These are phyloP conservation scores for Corvus hawaiiensis DNA, from an alignment of 2,113 vertebrate genomes.

Conservation along the genomic window DNA sequence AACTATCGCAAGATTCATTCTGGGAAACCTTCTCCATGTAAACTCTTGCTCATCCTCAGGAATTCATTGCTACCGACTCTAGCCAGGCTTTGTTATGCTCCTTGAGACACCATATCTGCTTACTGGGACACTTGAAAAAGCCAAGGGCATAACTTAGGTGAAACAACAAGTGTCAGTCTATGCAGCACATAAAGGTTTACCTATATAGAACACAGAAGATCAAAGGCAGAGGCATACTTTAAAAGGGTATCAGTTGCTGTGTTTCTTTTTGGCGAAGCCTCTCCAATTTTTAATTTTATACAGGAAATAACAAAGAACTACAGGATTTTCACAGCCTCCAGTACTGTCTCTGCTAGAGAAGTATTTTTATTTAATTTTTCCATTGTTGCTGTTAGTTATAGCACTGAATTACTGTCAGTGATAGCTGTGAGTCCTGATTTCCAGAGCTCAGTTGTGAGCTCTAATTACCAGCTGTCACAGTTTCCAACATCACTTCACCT, in stretches of 20 bases:
- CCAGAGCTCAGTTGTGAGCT: slow-evolving; percentile 9
- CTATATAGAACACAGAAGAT: not conserved
- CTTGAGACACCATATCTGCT: not conserved
- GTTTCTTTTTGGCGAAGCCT: not conserved
- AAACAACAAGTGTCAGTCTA: not conserved
- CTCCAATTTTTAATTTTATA: not conserved
- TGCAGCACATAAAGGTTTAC: not conserved
- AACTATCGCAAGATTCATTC: not conserved
- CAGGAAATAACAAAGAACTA: not conserved
- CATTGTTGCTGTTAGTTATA: not conserved
- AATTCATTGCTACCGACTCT: not conserved
- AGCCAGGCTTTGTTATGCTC: not conserved
- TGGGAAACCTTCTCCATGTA: not conserved
- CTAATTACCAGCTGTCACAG: slow-evolving; percentile 42
- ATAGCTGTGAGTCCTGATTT: not conserved
- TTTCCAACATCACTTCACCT: slow-evolving; percentile 38
- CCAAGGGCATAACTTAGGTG: not conserved
- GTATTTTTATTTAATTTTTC: slow-evolving; percentile 8
- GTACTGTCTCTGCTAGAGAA: not conserved
- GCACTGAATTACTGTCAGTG: not conserved
- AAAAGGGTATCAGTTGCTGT: not conserved
- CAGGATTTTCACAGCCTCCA: not conserved
- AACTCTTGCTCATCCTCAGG: not conserved
- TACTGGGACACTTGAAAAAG: not conserved
- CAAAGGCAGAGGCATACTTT: not conserved